Conservation (phyloP, 2,797 vertebrate genomes). For the Danio kyathit region DNA sequence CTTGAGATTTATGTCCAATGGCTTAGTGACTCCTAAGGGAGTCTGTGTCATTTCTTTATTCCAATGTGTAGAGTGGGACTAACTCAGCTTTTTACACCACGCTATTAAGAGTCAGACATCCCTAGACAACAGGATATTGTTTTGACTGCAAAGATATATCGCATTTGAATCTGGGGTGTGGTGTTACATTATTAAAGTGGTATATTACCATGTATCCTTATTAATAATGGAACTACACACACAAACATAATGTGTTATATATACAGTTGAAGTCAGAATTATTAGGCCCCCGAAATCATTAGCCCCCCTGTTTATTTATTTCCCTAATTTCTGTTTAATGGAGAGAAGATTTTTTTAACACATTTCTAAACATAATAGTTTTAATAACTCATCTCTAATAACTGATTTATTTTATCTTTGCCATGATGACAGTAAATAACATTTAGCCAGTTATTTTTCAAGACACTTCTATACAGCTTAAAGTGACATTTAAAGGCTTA, state of each 20-base stretch:
- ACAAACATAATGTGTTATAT: background rate
- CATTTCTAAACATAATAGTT: too few species aligned
- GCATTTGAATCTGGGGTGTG: constrained; percentile 2
- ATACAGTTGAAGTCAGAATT: too few species aligned
- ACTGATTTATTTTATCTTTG: too few species aligned
- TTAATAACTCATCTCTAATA: too few species aligned
- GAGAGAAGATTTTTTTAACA: too few species aligned
- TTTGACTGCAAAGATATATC: constrained; percentile 38
- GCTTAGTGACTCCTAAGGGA: constrained; percentile 74
- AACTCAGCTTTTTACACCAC: constrained; percentile 66
- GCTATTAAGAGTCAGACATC: constrained; percentile 68
- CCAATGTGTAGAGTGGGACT: constrained; percentile 68
- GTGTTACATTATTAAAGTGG: constrained; percentile 12
- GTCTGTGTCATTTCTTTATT: constrained; percentile 79
- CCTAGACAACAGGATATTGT: constrained; percentile 53
- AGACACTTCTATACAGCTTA: too few species aligned
- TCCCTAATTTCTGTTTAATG: too few species aligned
- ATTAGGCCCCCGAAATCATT: too few species aligned
- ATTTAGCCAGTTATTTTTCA: too few species aligned
- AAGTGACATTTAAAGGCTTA: too few species aligned
- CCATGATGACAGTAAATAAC: too few species aligned
- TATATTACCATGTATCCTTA: background rate
- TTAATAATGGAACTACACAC: background rate
- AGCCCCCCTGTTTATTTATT: too few species aligned
- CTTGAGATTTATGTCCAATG: constrained; percentile 76